A percentile compares a stretch with the other conserved stretches of the same genome.
Conservation (phyloP, 2,888 invertebrate genomes). For the Ormyrus thymus region DNA sequence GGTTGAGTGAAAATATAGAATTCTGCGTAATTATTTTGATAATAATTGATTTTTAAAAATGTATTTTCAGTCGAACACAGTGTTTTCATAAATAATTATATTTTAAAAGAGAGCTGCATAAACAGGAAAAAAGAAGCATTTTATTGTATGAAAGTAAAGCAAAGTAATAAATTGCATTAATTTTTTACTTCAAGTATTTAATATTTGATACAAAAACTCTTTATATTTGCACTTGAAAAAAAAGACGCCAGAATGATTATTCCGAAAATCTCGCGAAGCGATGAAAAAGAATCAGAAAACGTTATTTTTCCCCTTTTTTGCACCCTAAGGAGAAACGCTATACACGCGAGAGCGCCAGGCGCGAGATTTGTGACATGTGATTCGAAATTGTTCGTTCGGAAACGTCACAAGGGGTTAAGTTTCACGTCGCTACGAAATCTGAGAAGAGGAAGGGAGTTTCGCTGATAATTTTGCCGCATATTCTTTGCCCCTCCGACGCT, state of each 20-base stretch:
- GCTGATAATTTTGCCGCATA: constrained; percentile 36
- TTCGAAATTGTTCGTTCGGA: constrained; percentile 52
- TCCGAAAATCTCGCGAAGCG: no score
- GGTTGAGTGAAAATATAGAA: no score
- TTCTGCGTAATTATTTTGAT: no score
- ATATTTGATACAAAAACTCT: background rate
- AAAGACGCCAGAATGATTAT: background rate
- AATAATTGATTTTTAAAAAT: no score
- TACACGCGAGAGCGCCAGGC: constrained; percentile 21
- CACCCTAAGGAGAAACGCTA: constrained; percentile 14
- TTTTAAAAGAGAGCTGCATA: background rate
- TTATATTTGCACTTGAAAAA: no score
- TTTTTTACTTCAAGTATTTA: background rate
- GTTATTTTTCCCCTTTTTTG: constrained; percentile 2
- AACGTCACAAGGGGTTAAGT: constrained; percentile 48
- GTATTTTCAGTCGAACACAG: no score
- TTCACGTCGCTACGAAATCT: constrained; percentile 37
- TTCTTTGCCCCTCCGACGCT: background rate
- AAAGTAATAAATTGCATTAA: constrained; percentile 1
- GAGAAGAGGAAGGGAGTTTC: background rate
- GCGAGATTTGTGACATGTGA: constrained; percentile 47
- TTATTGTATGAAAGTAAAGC: background rate
- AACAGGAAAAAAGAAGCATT: background rate
- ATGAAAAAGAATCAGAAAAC: no score
- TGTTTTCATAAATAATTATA: background rate